Conservation (phyloP, 2,888 invertebrate species). For the Apamea crenata region DNA sequence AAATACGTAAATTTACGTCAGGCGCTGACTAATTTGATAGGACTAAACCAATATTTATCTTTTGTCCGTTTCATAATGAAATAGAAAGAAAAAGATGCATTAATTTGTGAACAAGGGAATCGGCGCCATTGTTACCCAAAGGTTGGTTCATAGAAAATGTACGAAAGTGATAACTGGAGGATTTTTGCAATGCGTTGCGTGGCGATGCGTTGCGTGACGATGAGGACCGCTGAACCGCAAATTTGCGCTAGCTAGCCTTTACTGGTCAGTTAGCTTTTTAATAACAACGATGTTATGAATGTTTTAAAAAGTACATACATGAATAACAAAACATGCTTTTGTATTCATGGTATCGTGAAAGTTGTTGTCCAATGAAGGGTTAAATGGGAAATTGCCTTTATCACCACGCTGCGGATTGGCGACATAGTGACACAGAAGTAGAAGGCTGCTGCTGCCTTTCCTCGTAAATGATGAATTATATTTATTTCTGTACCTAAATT, state of each 20-base stretch:
- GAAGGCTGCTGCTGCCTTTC: neutral
- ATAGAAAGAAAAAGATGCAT: too few species aligned
- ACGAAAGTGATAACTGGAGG: neutral
- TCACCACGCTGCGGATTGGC: neutral
- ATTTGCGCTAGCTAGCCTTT: neutral
- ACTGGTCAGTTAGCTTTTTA: conserved; percentile 29
- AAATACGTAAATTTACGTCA: too few species aligned
- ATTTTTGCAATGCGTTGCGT: neutral
- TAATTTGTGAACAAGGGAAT: too few species aligned
- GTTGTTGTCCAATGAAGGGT: conserved; percentile 19
- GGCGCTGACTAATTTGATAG: too few species aligned
- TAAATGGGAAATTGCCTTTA: conserved; percentile 15
- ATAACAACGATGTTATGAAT: conserved; percentile 3
- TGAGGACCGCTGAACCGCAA: neutral
- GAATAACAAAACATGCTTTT: conserved; percentile 35
- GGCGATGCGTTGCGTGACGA: neutral
- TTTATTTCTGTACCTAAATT: neutral
- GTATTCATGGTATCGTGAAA: conserved; percentile 49
- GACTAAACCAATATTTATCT: too few species aligned
- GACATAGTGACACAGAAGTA: neutral
- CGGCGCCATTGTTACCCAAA: too few species aligned
- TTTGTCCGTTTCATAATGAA: too few species aligned
- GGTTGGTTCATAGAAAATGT: neutral
- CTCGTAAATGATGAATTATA: neutral
- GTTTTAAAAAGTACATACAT: conserved; percentile 20